Evolutionary conservation across 2,888 invertebrate genomes (phyloP), one percentile per base, ranked within the genome.

Genomic region (Drosophila kokeensis): DNA sequence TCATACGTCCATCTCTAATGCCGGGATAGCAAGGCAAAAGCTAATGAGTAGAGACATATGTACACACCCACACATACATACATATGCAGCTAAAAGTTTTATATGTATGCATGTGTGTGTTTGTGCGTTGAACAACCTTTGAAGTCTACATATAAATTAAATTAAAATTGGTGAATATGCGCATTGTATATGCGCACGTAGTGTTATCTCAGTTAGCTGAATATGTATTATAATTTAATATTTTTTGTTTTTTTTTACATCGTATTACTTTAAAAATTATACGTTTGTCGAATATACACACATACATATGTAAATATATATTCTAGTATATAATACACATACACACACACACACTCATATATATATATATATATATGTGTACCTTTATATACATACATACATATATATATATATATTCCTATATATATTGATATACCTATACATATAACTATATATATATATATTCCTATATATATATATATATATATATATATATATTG

Each of bases 251-350:
- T 53, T 53, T 36, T 53, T 53, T 53, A 53, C 36, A 53, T 36
- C 36, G 10, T 24, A 53, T 24, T 32, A n/a, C 11, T 27, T 38
- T 38, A 38, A 54, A 54, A 27, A 27, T 36, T 38, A 38, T 49
- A 49, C 27, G 49, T 10, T 36, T 48, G 45, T 34, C 27, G 45
- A 18, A 61, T 62, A 45, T 54, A 34, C 27, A 53, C 34, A 57
- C 32, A 53, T 57, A 15, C 8, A 24, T 48, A 59, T 57, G 34
- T 36, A 38, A 52, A 68, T 50, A 57, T 52, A 64, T 48, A 53
- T 49, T 34, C 49, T 48, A 21, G 30, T 52, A 21, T 32, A 6
- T n/a, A 24, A 36, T 34, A 34, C 15, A 54, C n/a, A 45, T 42
- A 40, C 38, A 57, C 18, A 53, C 1, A 59, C 10, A 48, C 48